Conservation (phyloP, 2,113 vertebrate species). For the Muntiacus muntjak region DNA sequence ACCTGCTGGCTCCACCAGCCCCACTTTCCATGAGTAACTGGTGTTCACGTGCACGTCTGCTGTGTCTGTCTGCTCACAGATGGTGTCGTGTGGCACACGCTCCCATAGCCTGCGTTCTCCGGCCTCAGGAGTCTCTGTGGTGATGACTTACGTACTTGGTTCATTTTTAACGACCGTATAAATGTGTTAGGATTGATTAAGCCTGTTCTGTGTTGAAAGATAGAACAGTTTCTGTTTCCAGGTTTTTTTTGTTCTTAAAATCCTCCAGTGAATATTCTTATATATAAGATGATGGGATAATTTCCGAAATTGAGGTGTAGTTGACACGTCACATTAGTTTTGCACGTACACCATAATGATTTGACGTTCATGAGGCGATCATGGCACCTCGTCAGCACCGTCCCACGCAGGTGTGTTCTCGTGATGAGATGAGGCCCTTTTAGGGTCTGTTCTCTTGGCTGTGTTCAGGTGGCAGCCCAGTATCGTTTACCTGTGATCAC, state of each 20-base stretch:
- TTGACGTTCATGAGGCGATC: background rate
- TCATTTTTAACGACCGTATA: background rate
- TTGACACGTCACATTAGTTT: background rate
- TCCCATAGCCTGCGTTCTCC: background rate
- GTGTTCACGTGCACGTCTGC: rapidly evolving
- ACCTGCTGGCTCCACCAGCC: background rate
- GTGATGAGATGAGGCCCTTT: background rate
- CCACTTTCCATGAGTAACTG: background rate
- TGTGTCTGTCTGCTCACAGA: background rate
- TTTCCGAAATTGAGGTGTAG: background rate
- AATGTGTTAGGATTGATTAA: background rate
- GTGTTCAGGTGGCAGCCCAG: background rate
- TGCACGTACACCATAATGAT: too few species aligned
- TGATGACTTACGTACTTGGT: background rate
- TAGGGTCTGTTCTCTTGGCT: background rate
- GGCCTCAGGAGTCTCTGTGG: background rate
- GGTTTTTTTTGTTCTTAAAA: background rate
- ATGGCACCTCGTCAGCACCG: background rate
- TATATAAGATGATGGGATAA: background rate
- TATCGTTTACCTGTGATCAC: background rate
- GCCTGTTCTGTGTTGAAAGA: background rate
- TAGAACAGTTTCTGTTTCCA: background rate
- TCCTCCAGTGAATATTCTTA: background rate
- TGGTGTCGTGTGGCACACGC: background rate
- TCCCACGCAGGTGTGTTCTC: background rate